Evolutionary conservation across 2,888 invertebrate genomes (phyloP).

Genomic region (Caenorhabditis plicata): DNA sequence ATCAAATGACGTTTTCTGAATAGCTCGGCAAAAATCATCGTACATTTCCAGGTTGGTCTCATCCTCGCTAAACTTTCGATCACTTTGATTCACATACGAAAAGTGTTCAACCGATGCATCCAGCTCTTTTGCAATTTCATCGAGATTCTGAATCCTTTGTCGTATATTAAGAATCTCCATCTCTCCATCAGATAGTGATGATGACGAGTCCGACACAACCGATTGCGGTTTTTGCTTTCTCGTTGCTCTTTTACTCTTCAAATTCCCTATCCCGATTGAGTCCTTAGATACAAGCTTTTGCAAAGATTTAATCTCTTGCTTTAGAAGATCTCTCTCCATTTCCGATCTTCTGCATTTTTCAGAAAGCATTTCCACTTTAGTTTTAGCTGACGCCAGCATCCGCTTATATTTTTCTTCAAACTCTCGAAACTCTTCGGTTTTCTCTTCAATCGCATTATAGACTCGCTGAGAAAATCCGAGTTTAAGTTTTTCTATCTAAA

Average conservation of each 20-base stretch:
- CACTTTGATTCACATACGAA: slow-evolving; percentile 1
- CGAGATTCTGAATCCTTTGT: slow-evolving; percentile 35
- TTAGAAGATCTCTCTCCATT: slow-evolving; percentile 22
- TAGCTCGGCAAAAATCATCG: slow-evolving; percentile 32
- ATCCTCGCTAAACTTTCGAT: background rate
- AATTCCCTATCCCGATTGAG: no score
- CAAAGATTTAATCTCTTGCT: slow-evolving; percentile 17
- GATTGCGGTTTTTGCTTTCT: no score
- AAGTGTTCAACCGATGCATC: slow-evolving; percentile 38
- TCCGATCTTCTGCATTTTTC: slow-evolving; percentile 25
- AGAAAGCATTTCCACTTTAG: background rate
- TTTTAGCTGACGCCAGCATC: background rate
- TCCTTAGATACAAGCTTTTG: slow-evolving; percentile 12
- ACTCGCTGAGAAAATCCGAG: slow-evolving; percentile 2
- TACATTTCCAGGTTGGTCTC: slow-evolving; percentile 13
- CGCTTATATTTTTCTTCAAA: slow-evolving; percentile 19
- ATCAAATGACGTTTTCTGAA: slow-evolving; percentile 12
- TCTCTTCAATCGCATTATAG: slow-evolving; percentile 12
- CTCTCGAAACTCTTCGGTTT: slow-evolving; percentile 9
- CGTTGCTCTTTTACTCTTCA: no score
- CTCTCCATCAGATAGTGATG: slow-evolving; percentile 24
- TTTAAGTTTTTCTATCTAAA: slow-evolving; percentile 13
- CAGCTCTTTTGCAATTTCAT: slow-evolving; percentile 38
- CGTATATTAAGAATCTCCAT: slow-evolving; percentile 32
- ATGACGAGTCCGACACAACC: no score